phyloP scores from a whole-genome alignment of 2,113 vertebrate species.

The Festucalex cinctus region DNA sequence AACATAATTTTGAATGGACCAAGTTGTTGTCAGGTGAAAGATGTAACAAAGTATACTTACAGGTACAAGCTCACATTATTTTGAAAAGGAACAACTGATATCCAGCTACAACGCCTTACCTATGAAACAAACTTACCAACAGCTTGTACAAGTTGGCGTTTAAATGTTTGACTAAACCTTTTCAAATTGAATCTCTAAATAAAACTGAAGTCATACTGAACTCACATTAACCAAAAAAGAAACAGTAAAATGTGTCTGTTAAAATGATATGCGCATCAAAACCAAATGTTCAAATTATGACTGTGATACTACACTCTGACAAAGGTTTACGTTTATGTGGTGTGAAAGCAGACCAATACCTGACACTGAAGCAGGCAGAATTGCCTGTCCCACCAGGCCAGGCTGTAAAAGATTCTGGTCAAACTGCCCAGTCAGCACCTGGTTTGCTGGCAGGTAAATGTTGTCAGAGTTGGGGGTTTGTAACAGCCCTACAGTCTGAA shows the following conservation, averaged over 20 bases:
- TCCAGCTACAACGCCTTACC: not conserved
- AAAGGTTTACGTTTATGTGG: not conserved
- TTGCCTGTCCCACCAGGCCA: conserved; percentile 88
- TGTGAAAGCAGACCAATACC: conserved; percentile 68
- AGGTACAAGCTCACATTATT: not conserved
- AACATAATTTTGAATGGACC: conserved; percentile 1
- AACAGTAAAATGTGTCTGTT: not conserved
- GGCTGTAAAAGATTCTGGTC: conserved; percentile 86
- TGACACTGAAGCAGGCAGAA: conserved; percentile 91
- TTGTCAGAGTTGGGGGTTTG: conserved; percentile 75
- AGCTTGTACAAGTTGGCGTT: not conserved
- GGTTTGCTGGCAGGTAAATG: conserved; percentile 89
- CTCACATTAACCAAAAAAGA: not conserved
- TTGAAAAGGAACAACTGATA: not conserved
- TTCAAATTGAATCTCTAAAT: not conserved
- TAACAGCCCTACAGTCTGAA: conserved; percentile 79
- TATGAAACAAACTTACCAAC: not conserved
- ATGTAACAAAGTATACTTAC: not conserved
- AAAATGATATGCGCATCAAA: not conserved
- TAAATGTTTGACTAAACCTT: not conserved
- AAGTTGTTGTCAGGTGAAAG: not conserved
- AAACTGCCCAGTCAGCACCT: conserved; percentile 84
- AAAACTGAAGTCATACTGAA: not conserved
- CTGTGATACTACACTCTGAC: not conserved
- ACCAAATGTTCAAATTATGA: not conserved